phyloP scores from a whole-genome alignment of 2,113 vertebrate genomes.

The Mesembrinibis cayennensis region DNA sequence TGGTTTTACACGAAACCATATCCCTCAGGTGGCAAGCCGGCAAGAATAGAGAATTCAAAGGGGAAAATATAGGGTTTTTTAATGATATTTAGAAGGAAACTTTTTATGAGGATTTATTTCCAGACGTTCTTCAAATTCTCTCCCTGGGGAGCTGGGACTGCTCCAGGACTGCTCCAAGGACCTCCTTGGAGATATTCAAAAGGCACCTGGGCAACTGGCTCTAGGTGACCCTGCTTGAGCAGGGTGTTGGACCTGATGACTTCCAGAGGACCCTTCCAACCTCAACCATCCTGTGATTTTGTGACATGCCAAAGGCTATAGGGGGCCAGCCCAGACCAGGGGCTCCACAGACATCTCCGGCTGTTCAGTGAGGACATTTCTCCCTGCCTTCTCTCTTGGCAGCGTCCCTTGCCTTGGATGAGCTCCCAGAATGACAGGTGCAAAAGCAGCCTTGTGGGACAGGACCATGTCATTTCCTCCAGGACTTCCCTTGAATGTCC shows the following conservation, averaged over 20 bases:
- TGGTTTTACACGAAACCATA: background rate
- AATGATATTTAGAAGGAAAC: background rate
- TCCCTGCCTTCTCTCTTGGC: background rate
- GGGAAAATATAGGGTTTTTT: background rate
- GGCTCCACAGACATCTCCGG: rapidly evolving
- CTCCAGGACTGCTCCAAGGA: background rate
- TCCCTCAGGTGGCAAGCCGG: background rate
- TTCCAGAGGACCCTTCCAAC: background rate
- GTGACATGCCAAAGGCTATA: background rate
- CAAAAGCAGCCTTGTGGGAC: background rate
- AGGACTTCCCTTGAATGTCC: background rate
- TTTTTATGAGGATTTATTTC: background rate
- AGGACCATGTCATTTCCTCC: background rate
- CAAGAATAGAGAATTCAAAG: background rate
- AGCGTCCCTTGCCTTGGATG: background rate
- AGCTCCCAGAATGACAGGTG: background rate
- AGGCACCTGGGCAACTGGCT: background rate
- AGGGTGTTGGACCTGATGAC: background rate
- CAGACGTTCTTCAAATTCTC: background rate
- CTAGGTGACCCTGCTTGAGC: background rate
- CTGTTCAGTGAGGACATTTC: background rate
- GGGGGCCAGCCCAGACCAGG: background rate
- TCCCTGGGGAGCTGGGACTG: background rate
- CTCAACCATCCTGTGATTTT: background rate
- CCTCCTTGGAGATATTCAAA: background rate